Evolutionary conservation across 1,140 invertebrate species (phyloP).

Genomic region (Trichomalopsis sarcophagae): DNA sequence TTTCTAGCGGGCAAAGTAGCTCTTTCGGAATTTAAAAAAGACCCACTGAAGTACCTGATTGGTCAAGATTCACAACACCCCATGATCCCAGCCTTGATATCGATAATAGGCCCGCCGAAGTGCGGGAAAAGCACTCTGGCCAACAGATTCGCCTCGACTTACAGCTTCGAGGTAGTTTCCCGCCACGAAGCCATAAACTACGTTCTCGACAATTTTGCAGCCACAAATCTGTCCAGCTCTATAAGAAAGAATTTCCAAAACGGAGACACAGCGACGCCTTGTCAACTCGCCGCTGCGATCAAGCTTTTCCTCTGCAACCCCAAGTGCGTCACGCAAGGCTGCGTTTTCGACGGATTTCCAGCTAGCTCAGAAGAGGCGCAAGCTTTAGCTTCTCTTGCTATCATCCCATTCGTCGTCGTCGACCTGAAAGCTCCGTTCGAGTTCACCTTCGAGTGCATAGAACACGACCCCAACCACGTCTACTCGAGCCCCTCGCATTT

Average conservation of each 20-base stretch:
- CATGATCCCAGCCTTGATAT: constrained; percentile 80
- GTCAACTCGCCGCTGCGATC: constrained; percentile 72
- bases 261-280: constrained; percentile 31
- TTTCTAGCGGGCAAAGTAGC: constrained; percentile 74
- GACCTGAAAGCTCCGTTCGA: constrained; percentile 70
- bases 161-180: constrained; percentile 74
- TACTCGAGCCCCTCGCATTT: constrained; percentile 69
- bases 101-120: constrained; percentile 89
- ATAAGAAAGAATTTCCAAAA: neutral
- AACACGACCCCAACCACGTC: constrained; percentile 63
- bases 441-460: constrained; percentile 68
- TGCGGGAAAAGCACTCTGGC: constrained; percentile 87
- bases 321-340: constrained; percentile 72
- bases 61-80: constrained; percentile 61
- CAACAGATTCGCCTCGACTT: constrained; percentile 71
- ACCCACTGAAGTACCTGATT: constrained; percentile 76
- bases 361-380: constrained; percentile 70
- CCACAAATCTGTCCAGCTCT: constrained; percentile 68
- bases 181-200: constrained; percentile 73
- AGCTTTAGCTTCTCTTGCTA: constrained; percentile 70
- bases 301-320: constrained; percentile 73
- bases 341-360: constrained; percentile 78
- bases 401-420: constrained; percentile 76
- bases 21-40: constrained; percentile 71
- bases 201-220: constrained; percentile 71